Evolutionary conservation across 2,113 vertebrate species (phyloP).

Genomic region (Sinocyclocheilus anophthalmus): DNA sequence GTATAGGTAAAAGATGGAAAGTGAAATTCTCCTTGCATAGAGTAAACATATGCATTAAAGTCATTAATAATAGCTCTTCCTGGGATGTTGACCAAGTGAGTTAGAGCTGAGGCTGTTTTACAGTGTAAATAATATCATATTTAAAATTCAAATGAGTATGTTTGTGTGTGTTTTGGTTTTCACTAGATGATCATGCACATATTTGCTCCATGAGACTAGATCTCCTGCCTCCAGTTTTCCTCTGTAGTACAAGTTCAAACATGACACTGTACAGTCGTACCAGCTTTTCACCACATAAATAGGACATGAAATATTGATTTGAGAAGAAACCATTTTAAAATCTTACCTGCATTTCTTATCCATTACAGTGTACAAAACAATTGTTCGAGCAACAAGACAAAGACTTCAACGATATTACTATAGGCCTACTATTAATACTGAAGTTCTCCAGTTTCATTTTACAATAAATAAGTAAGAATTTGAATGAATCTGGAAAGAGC

Average conservation of each 20-base stretch:
- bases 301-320: neutral
- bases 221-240: neutral
- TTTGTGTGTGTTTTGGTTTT: neutral
- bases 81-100: neutral
- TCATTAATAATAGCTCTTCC: neutral
- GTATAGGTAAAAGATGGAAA: neutral
- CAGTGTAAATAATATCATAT: neutral
- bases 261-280: neutral
- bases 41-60: neutral
- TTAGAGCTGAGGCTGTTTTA: neutral
- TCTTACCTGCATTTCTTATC: neutral
- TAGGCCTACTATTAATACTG: neutral
- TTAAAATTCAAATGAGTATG: neutral
- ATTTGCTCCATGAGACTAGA: conserved; percentile 29
- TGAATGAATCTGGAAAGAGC: no score
- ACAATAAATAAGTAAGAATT: neutral
- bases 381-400: neutral
- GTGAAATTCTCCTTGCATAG: neutral
- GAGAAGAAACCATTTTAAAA: neutral
- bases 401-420: neutral
- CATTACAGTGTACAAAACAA: neutral
- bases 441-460: neutral
- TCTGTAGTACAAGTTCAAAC: neutral
- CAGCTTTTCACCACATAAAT: neutral
- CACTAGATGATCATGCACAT: conserved; percentile 10